Percentiles rank a stretch among this genome's conserved stretches.
phyloP scores from a whole-genome alignment of 1,140 invertebrate genomes.

The Drosophila kohkoa region DNA sequence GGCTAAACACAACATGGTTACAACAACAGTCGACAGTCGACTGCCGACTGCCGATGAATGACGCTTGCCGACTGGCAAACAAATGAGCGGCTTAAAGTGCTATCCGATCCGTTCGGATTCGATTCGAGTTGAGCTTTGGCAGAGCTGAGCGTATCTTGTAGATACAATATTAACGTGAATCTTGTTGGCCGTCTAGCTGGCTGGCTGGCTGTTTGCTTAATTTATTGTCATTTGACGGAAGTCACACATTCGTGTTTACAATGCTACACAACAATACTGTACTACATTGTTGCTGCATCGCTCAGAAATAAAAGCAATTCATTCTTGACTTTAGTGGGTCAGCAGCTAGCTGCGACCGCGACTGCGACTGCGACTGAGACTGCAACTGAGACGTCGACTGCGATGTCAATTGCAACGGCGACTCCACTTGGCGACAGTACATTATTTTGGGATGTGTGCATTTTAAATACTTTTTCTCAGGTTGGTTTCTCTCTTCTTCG shows the following conservation, averaged over 20 bases:
- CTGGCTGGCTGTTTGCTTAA: slow-evolving; percentile 62
- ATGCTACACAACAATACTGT: slow-evolving; percentile 28
- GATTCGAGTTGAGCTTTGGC: no score
- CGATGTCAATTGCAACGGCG: no score
- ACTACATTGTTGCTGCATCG: slow-evolving; percentile 25
- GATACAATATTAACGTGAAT: slow-evolving; percentile 13
- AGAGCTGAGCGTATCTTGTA: neutral
- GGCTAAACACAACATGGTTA: neutral
- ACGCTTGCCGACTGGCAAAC: neutral
- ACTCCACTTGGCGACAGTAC: neutral
- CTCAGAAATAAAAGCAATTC: slow-evolving; percentile 68
- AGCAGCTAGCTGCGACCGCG: slow-evolving; percentile 13
- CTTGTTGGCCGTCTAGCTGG: slow-evolving; percentile 36
- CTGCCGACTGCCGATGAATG: no score
- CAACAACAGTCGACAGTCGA: no score
- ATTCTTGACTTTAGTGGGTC: slow-evolving; percentile 81
- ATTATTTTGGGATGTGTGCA: slow-evolving; percentile 42
- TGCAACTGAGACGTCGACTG: no score
- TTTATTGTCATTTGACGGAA: slow-evolving; percentile 81
- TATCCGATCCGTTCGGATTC: neutral
- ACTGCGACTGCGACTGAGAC: no score
- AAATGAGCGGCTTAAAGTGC: slow-evolving; percentile 2
- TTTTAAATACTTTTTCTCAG: slow-evolving; percentile 40
- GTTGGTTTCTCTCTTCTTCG: slow-evolving; percentile 10
- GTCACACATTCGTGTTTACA: slow-evolving; percentile 50